phyloP scores from a whole-genome alignment of 2,888 invertebrate species.

The Orthonevra nobilis region DNA sequence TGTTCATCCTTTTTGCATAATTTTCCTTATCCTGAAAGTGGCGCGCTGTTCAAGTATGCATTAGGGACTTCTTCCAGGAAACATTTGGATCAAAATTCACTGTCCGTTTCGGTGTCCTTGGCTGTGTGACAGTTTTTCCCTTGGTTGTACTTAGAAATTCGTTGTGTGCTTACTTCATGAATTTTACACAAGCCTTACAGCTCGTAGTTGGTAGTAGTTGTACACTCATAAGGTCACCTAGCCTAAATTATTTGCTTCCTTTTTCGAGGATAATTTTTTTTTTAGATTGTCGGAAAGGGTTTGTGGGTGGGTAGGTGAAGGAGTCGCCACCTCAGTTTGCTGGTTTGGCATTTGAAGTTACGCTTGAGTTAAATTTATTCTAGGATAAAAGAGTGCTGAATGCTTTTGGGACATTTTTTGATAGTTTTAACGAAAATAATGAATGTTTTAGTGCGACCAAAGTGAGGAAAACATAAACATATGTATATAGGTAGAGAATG shows the following conservation, averaged over 20 bases:
- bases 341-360: not conserved
- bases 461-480: no score
- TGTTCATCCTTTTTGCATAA: constrained; percentile 57
- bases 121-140: not conserved
- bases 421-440: no score
- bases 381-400: constrained; percentile 39
- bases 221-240: constrained; percentile 50
- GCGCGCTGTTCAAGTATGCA: constrained; percentile 56
- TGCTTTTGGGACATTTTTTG: constrained; percentile 34
- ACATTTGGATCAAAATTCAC: constrained; percentile 40
- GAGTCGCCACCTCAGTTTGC: no score
- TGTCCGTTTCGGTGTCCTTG: not conserved
- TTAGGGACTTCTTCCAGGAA: constrained; percentile 47
- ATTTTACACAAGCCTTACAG: constrained; percentile 37
- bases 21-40: constrained; percentile 54
- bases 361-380: constrained; percentile 14
- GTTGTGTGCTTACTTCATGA: constrained; percentile 52
- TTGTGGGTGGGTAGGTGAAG: no score
- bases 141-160: not conserved
- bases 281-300: no score
- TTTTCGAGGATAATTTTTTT: constrained; percentile 38
- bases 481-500: no score
- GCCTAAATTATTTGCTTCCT: constrained; percentile 53
- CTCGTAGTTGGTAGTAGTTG: no score
- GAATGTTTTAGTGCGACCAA: no score